phyloP scores from a whole-genome alignment of 2,888 invertebrate genomes.

The Artemia sinica region DNA sequence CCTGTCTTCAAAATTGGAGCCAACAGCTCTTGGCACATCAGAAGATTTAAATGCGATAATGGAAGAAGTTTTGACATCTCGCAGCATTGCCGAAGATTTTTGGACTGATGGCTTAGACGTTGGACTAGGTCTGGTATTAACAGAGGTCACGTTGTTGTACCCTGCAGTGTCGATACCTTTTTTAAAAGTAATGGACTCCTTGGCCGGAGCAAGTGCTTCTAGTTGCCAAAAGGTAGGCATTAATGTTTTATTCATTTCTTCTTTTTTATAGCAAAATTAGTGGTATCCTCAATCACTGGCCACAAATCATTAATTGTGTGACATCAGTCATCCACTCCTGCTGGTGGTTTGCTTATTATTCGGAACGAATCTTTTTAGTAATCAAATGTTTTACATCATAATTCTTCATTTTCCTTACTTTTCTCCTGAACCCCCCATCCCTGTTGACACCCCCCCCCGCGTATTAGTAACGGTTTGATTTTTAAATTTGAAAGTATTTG shows the following conservation, averaged over 20 bases:
- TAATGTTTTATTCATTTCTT: not conserved
- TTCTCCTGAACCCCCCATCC: too few species aligned
- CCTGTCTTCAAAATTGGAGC: not conserved
- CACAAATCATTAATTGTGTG: too few species aligned
- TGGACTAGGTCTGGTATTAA: not conserved
- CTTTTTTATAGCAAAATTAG: not conserved
- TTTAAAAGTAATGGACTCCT: not conserved
- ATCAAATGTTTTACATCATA: too few species aligned
- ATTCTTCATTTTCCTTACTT: too few species aligned
- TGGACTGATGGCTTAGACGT: not conserved
- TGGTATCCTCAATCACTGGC: not conserved
- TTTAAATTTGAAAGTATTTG: too few species aligned
- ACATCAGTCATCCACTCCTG: too few species aligned
- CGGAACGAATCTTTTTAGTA: too few species aligned
- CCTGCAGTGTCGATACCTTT: not conserved
- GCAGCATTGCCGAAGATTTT: slow-evolving; percentile 1
- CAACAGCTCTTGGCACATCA: not conserved
- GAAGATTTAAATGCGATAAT: not conserved
- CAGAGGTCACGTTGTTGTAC: not conserved
- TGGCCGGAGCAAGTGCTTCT: not conserved
- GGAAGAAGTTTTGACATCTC: not conserved
- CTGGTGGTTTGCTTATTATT: too few species aligned
- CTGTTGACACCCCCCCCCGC: too few species aligned
- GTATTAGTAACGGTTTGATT: too few species aligned
- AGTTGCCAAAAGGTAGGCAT: not conserved